Evolutionary conservation across 2,797 vertebrate genomes (phyloP).

Genomic region (Anguilla megastoma): DNA sequence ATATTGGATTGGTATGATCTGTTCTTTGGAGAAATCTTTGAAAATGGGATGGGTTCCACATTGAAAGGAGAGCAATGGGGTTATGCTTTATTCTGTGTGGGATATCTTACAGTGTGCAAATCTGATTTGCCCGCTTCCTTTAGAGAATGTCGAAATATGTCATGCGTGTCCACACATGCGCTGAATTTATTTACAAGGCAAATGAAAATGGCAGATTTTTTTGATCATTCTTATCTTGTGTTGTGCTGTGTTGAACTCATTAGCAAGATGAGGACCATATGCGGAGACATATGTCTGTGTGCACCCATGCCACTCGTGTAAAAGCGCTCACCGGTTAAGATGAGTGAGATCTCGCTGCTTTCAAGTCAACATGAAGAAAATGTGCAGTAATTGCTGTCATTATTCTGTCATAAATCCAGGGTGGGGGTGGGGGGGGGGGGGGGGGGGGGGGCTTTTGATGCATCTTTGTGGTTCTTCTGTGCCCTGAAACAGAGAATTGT

Average conservation of each 20-base stretch:
- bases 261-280: constrained; percentile 11
- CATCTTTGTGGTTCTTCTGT: neutral
- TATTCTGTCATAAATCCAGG: constrained; percentile 22
- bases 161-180: constrained; percentile 39
- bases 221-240: neutral
- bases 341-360: constrained; percentile 8
- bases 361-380: constrained; percentile 11
- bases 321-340: constrained; percentile 9
- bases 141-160: neutral
- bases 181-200: constrained; percentile 45
- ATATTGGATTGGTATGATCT: constrained; percentile 78
- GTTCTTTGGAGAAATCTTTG: constrained; percentile 70
- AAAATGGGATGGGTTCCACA: constrained; percentile 64
- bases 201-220: constrained; percentile 14
- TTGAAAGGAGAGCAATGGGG: constrained; percentile 63
- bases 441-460: neutral
- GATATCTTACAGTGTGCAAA: constrained; percentile 6
- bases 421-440: neutral
- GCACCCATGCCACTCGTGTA: neutral
- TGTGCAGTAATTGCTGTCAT: constrained; percentile 15
- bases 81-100: constrained; percentile 2
- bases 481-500: neutral
- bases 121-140: constrained; percentile 15
- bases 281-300: constrained; percentile 5
- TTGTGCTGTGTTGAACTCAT: constrained; percentile 4